Conservation (phyloP, 2,113 vertebrate genomes). For the Chlorodrepanis virens region DNA sequence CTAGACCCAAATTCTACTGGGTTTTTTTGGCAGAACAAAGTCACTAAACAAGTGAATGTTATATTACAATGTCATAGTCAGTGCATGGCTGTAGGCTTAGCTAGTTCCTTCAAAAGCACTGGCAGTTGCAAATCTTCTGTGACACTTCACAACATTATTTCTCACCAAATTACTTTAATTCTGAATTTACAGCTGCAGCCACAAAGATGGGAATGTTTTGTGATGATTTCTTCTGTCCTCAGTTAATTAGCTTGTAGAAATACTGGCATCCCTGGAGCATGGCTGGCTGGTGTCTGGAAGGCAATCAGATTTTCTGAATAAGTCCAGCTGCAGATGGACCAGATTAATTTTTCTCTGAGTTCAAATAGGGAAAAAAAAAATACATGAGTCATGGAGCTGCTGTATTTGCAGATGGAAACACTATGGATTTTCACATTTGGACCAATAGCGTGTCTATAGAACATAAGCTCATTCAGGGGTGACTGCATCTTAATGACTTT, state of each 20-base stretch:
- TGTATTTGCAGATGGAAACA: constrained; percentile 23
- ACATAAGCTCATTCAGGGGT: not conserved
- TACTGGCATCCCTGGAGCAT: constrained; percentile 11
- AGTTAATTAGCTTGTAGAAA: constrained; percentile 52
- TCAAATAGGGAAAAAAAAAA: not conserved
- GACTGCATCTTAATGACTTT: not conserved
- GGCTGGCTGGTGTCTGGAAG: constrained; percentile 30
- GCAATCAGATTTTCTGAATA: constrained; percentile 46
- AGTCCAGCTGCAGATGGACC: constrained; percentile 49
- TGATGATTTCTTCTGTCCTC: constrained; percentile 47
- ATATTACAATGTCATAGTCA: not conserved
- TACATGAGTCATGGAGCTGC: not conserved
- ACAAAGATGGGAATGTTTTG: constrained; percentile 24
- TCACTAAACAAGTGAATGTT: not conserved
- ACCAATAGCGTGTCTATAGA: not conserved
- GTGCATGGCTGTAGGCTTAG: not conserved
- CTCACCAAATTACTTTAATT: constrained; percentile 43
- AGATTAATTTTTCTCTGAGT: constrained; percentile 44
- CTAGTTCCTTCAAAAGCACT: not conserved
- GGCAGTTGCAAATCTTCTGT: constrained; percentile 28
- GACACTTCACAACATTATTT: constrained; percentile 48
- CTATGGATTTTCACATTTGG: too few species aligned
- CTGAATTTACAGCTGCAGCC: constrained; percentile 52
- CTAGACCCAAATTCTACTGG: not conserved
- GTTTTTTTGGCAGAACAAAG: not conserved